Conservation (phyloP, 2,113 vertebrate genomes). For the Bufo bufo region DNA sequence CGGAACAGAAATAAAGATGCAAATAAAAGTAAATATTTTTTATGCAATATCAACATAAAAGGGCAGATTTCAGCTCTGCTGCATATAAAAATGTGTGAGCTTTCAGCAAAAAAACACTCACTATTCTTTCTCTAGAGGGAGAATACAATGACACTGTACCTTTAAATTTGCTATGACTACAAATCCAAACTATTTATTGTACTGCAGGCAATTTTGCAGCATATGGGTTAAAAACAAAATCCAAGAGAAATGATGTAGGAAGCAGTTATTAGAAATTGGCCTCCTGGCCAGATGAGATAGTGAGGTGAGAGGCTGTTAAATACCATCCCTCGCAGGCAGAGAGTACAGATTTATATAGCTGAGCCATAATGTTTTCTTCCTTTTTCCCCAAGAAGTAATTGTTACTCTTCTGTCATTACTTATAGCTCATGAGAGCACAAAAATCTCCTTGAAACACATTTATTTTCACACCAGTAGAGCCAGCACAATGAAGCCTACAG, state of each 20-base stretch:
- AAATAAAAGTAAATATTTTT: no score
- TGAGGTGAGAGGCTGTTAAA: slow-evolving; percentile 9
- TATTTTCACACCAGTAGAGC: not conserved
- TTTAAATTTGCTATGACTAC: not conserved
- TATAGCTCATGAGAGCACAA: slow-evolving; percentile 40
- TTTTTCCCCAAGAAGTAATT: slow-evolving; percentile 15
- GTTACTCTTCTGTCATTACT: slow-evolving; percentile 48
- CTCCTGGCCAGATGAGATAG: slow-evolving; percentile 39
- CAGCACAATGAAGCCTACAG: slow-evolving; percentile 28
- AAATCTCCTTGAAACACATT: slow-evolving; percentile 37
- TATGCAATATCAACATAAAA: no score
- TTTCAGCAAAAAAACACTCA: no score
- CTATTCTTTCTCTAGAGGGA: not conserved
- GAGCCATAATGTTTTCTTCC: slow-evolving; percentile 26
- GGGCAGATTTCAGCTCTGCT: no score
- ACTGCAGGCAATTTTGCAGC: not conserved
- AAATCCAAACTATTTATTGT: not conserved
- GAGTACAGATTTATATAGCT: slow-evolving; percentile 30
- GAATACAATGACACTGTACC: not conserved
- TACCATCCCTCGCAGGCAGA: not conserved
- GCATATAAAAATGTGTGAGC: not conserved
- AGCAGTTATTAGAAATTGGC: not conserved
- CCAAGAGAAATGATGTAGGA: slow-evolving; percentile 42
- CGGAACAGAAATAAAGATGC: no score
- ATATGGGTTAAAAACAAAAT: slow-evolving; percentile 23